A percentile compares a stretch with the other conserved stretches of the same genome.
These are phyloP conservation scores for Ibidorhyncha struthersii DNA, from an alignment of 2,113 vertebrate species.

Conservation along the genomic window DNA sequence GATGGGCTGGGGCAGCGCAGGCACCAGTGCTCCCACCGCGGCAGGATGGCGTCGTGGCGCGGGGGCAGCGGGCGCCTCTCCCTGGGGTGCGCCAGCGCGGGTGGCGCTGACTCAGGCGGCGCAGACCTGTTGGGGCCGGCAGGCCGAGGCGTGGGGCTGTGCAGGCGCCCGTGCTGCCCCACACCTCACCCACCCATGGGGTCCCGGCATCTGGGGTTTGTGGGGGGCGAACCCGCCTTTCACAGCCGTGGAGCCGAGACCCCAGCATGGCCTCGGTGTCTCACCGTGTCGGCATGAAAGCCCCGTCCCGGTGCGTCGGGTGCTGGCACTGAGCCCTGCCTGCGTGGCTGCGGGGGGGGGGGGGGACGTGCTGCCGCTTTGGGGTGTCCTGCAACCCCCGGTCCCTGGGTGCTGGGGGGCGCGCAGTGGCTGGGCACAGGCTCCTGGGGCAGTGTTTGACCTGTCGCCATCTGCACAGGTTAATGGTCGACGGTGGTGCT, in stretches of 20 bases:
- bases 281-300: accelerated
- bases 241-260: accelerated
- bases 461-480: accelerated
- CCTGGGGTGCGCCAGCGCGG: background rate
- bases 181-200: accelerated
- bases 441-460: background rate
- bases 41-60: accelerated
- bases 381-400: too few relatives aligned
- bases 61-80: background rate
- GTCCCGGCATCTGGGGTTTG: background rate
- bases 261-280: accelerated
- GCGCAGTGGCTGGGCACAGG: accelerated
- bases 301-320: accelerated
- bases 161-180: background rate
- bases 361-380: background rate
- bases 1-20: accelerated
- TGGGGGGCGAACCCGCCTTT: background rate
- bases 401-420: background rate
- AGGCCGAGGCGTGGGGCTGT: background rate
- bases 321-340: background rate
- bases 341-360: background rate
- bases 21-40: accelerated
- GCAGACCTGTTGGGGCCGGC: background rate
- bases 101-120: slow-evolving; percentile 18
- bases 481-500: background rate